These are phyloP conservation scores for Chirona hameri DNA, from an alignment of 2,888 invertebrate species.

Conservation along the genomic window DNA sequence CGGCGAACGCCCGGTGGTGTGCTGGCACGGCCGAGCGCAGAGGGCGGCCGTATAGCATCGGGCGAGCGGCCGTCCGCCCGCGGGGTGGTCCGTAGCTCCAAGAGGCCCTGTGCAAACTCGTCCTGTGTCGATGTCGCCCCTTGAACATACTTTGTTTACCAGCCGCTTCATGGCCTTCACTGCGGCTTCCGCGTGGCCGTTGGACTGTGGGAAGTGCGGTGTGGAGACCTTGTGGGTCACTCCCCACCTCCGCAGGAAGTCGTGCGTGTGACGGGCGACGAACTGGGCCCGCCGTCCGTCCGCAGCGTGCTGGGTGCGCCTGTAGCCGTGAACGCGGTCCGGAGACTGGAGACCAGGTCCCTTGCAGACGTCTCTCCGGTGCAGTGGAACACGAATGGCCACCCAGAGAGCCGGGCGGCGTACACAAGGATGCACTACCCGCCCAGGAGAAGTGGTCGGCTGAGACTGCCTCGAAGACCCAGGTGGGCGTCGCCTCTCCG, in stretches of 20 bases:
- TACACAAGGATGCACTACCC: not conserved
- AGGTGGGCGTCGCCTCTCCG: not conserved
- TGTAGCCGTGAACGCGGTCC: not conserved
- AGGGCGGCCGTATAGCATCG: not conserved
- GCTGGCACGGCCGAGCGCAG: no score
- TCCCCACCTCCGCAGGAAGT: not conserved
- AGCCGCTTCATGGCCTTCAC: not conserved
- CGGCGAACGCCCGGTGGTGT: no score
- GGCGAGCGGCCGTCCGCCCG: not conserved
- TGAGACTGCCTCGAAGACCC: not conserved
- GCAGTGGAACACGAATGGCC: not conserved
- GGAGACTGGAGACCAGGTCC: not conserved
- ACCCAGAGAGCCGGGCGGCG: conserved; percentile 6
- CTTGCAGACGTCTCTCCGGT: not conserved
- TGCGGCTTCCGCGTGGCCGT: not conserved
- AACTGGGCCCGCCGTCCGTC: not conserved
- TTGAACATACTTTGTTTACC: not conserved
- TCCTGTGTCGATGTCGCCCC: not conserved
- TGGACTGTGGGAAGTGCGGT: not conserved
- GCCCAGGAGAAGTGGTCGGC: not conserved
- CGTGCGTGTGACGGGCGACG: not conserved
- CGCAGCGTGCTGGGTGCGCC: not conserved
- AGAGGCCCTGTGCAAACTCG: no score
- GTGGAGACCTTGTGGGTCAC: not conserved
- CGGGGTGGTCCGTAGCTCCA: not conserved